A percentile compares a stretch with the other conserved stretches of the same genome.
Conservation (phyloP, 30 jellyfish, hydroid and myxozoan species). For the Cassiopea andromeda region DNA sequence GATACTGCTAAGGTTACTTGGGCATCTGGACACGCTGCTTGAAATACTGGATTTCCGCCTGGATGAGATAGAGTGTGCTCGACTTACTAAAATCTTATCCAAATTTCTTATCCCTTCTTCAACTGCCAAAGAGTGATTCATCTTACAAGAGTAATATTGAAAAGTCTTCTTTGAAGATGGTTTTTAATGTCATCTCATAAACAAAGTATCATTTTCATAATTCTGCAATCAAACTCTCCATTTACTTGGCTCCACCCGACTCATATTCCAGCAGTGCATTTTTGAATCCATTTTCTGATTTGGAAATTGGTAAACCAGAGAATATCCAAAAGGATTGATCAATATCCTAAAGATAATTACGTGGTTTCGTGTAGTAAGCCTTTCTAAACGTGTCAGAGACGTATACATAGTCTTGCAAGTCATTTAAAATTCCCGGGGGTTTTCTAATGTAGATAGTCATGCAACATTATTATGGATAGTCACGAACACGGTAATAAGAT, state of each 20-base stretch:
- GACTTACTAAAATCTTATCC: slow-evolving; percentile 55
- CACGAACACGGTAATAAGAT: neutral
- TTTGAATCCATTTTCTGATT: neutral
- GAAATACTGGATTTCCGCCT: slow-evolving; percentile 50
- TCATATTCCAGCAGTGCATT: neutral
- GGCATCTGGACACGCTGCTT: slow-evolving; percentile 32
- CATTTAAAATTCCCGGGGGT: neutral
- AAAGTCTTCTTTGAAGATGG: neutral
- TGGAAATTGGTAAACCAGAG: neutral
- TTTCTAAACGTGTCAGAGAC: neutral
- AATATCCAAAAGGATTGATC: neutral
- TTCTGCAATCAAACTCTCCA: neutral
- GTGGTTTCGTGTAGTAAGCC: slow-evolving; percentile 10
- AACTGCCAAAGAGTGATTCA: slow-evolving; percentile 9
- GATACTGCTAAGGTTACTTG: slow-evolving; percentile 43
- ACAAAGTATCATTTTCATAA: neutral
- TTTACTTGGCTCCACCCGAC: neutral
- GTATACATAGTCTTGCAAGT: neutral
- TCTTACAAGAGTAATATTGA: neutral
- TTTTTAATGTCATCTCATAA: neutral
- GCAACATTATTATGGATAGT: neutral
- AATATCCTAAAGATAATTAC: neutral
- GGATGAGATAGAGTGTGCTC: slow-evolving; percentile 34
- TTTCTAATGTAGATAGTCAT: neutral
- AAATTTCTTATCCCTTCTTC: slow-evolving; percentile 60